These are phyloP conservation scores for Podarcis lilfordi DNA, from an alignment of 2,797 vertebrate species.

Conservation along the genomic window DNA sequence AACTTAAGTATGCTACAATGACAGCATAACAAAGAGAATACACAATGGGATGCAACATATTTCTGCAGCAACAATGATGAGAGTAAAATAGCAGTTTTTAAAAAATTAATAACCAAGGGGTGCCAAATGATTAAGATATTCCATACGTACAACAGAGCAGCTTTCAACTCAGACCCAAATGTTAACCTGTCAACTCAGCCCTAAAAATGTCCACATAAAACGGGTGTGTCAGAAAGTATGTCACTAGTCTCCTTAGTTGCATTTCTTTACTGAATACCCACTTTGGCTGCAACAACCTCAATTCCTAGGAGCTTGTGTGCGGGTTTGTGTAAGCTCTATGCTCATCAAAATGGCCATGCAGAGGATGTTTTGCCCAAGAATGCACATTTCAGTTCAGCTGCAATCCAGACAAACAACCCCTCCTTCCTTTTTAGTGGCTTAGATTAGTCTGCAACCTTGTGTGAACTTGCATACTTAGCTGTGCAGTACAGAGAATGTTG, in stretches of 20 bases:
- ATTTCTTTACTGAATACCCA: conserved; percentile 5
- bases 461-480: background rate
- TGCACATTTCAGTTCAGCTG: background rate
- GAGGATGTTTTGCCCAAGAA: background rate
- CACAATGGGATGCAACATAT: background rate
- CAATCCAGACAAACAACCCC: background rate
- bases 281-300: background rate
- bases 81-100: background rate
- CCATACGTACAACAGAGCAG: background rate
- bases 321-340: background rate
- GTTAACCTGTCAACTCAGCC: background rate
- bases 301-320: background rate
- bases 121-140: background rate
- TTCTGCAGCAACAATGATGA: background rate
- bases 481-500: background rate
- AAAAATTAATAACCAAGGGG: background rate
- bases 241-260: background rate
- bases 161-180: background rate
- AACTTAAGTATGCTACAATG: conserved; percentile 35
- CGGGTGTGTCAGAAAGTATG: background rate
- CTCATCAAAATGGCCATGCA: background rate
- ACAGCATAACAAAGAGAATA: conserved; percentile 50
- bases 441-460: background rate
- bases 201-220: background rate
- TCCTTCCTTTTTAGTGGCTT: background rate